A percentile compares a stretch with the other conserved stretches of the same genome.
Conservation (phyloP, 2,113 vertebrate genomes). For the Benitochromis conjunctus region DNA sequence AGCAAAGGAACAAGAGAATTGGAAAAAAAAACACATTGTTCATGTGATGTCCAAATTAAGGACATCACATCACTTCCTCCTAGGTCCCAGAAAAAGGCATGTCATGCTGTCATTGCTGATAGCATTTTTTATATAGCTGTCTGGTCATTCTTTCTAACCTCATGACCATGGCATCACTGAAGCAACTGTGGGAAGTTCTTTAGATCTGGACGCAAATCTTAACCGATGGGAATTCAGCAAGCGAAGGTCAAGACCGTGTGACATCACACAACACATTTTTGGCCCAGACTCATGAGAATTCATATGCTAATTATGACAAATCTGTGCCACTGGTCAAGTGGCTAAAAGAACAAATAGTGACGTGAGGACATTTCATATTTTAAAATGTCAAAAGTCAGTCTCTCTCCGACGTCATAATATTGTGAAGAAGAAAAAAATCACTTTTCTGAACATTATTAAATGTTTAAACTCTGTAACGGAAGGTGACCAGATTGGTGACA, state of each 20-base stretch:
- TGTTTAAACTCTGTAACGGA: background rate
- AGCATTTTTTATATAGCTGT: background rate
- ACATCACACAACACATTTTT: background rate
- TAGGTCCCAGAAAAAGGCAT: background rate
- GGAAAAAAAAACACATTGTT: too few species aligned
- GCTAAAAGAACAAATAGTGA: background rate
- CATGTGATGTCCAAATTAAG: background rate
- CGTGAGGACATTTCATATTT: background rate
- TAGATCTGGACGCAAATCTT: background rate
- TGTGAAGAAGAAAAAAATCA: background rate
- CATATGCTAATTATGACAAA: background rate
- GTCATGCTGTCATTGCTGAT: background rate
- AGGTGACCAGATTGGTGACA: background rate
- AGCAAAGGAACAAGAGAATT: background rate
- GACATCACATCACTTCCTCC: background rate
- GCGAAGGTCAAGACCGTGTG: background rate
- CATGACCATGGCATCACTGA: background rate
- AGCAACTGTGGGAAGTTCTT: background rate
- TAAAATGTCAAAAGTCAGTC: rapidly evolving
- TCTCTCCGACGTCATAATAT: background rate
- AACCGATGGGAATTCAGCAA: background rate
- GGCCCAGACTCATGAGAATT: background rate
- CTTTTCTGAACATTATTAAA: background rate
- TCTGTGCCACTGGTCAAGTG: background rate
- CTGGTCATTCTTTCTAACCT: background rate